These are phyloP conservation scores for Neodiprion lecontei DNA, from an alignment of 1,140 invertebrate species.

Conservation along the genomic window DNA sequence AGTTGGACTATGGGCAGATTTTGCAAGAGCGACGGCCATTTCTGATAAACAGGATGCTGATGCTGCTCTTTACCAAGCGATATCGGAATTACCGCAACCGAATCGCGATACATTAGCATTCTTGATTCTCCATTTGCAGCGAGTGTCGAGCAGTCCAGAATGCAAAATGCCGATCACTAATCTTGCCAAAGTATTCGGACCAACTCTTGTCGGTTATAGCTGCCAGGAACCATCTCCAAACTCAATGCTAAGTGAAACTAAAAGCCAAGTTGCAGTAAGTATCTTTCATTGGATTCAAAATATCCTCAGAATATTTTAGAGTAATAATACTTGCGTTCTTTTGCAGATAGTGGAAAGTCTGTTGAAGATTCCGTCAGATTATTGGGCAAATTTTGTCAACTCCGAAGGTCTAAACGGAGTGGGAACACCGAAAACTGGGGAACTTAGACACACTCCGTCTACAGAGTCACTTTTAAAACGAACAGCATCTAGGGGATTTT, in stretches of 20 bases:
- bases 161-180: conserved; percentile 83
- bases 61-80: conserved; percentile 69
- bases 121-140: conserved; percentile 83
- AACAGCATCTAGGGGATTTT: conserved; percentile 52
- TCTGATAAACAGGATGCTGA: conserved; percentile 63
- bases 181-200: conserved; percentile 84
- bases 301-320: conserved; percentile 11
- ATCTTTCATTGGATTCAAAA: background rate
- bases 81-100: conserved; percentile 79
- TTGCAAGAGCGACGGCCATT: conserved; percentile 73
- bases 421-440: conserved; percentile 47
- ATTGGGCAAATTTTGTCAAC: conserved; percentile 71
- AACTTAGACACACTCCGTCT: conserved; percentile 63
- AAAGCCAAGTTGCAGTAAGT: conserved; percentile 67
- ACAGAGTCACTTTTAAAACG: conserved; percentile 64
- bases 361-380: conserved; percentile 70
- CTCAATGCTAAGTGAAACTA: conserved; percentile 70
- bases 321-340: conserved; percentile 19
- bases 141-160: conserved; percentile 73
- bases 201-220: conserved; percentile 85
- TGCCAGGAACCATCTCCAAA: conserved; percentile 68
- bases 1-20: conserved; percentile 75
- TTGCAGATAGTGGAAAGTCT: conserved; percentile 72
- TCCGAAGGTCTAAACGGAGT: conserved; percentile 39
- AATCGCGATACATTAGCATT: conserved; percentile 90